Evolutionary conservation across 2,113 vertebrate genomes (phyloP).

Genomic region (Parotia lawesii): DNA sequence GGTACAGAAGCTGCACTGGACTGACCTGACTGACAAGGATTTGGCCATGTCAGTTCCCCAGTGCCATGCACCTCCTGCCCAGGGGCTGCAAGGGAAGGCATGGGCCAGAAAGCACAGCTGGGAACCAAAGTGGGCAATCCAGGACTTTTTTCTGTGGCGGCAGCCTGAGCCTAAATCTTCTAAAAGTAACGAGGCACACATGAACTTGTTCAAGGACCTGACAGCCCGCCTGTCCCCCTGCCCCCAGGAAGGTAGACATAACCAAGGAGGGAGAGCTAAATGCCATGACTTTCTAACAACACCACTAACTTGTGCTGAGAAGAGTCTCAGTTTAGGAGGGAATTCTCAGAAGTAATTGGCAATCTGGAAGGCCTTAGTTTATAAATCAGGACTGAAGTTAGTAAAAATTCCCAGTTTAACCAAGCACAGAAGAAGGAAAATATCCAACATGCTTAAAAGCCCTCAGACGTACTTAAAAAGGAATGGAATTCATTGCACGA

Average conservation of each 20-base stretch:
- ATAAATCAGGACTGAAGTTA: neutral
- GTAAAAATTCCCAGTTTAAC: neutral
- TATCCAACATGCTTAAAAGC: neutral
- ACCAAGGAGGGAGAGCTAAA: neutral
- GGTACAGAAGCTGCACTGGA: neutral
- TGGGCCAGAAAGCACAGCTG: neutral
- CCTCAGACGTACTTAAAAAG: neutral
- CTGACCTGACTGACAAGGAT: neutral
- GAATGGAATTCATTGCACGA: neutral
- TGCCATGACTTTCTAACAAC: neutral
- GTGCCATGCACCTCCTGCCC: neutral
- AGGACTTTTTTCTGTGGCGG: neutral
- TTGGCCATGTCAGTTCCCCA: neutral
- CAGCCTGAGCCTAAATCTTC: neutral
- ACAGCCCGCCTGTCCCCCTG: fast-evolving
- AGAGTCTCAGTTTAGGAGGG: neutral
- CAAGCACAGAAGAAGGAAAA: neutral
- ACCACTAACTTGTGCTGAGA: neutral
- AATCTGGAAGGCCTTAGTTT: neutral
- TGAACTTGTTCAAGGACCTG: neutral
- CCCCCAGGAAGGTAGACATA: neutral
- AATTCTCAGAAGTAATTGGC: neutral
- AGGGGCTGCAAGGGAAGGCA: neutral
- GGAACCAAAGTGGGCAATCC: neutral
- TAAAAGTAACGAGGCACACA: neutral